Percentiles rank a stretch among this genome's conserved stretches.
Evolutionary conservation across 2,113 vertebrate genomes (phyloP).

Genomic region (Corapipo altera): DNA sequence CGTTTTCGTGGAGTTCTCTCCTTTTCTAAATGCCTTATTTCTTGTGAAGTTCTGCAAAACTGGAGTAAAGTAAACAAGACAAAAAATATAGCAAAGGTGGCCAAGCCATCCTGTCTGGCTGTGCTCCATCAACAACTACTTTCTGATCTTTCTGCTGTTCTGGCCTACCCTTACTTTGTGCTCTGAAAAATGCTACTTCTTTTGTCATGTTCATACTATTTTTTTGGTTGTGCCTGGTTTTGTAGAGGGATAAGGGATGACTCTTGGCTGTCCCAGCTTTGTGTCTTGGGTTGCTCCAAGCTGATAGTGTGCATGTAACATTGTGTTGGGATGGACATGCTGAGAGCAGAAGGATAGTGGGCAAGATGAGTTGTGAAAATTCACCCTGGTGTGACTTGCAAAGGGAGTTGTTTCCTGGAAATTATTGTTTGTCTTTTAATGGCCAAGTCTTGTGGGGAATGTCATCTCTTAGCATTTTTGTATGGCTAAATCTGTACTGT

Average conservation of each 20-base stretch:
- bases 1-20: background rate
- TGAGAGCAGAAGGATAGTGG: background rate
- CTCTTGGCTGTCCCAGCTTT: background rate
- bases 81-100: background rate
- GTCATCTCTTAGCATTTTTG: background rate
- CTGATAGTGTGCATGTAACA: fast-evolving
- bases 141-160: background rate
- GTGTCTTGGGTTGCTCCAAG: background rate
- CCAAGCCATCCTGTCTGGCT: conserved; percentile 27
- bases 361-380: background rate
- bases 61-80: background rate
- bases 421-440: background rate
- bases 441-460: background rate
- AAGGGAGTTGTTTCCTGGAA: background rate
- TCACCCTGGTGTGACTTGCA: background rate
- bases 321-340: background rate
- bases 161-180: background rate
- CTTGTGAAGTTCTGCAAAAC: background rate
- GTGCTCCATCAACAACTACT: background rate
- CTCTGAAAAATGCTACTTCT: background rate
- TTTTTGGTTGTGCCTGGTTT: background rate
- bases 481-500: background rate
- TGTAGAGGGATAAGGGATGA: background rate
- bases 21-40: background rate
- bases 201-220: fast-evolving